Conservation (phyloP, 2,888 invertebrate genomes). For the Philonicus albiceps region DNA sequence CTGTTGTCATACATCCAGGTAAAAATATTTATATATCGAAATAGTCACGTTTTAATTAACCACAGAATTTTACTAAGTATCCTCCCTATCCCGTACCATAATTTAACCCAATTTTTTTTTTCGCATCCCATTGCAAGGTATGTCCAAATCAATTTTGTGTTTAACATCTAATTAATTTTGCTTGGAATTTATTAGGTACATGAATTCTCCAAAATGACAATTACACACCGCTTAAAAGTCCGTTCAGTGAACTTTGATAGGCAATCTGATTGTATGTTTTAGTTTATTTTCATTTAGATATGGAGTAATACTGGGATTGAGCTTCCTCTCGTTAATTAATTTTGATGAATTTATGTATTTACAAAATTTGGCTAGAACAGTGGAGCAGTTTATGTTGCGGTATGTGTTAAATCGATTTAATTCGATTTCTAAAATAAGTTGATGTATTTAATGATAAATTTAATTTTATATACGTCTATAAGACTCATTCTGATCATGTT, state of each 20-base stretch:
- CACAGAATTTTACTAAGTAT: background rate
- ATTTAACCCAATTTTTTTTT: background rate
- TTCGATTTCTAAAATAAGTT: too few relatives aligned
- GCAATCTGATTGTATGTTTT: background rate
- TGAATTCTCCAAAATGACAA: background rate
- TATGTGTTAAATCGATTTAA: background rate
- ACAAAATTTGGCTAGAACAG: background rate
- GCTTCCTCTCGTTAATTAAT: background rate
- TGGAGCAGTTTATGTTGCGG: background rate
- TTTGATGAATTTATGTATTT: background rate
- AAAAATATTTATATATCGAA: constrained; percentile 6
- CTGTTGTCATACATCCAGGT: constrained; percentile 30
- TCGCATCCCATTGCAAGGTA: background rate
- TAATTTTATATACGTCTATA: too few relatives aligned
- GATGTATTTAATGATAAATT: too few relatives aligned
- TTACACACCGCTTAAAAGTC: background rate
- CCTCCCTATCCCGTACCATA: background rate
- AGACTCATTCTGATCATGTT: too few relatives aligned
- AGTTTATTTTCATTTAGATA: background rate
- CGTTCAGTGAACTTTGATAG: background rate
- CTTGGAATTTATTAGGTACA: background rate
- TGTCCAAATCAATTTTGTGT: background rate
- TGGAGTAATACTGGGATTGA: background rate
- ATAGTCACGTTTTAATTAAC: constrained; percentile 6
- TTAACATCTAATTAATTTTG: constrained; percentile 15